Conservation (phyloP, 2,113 vertebrate genomes). For the Megaceryle maxima region DNA sequence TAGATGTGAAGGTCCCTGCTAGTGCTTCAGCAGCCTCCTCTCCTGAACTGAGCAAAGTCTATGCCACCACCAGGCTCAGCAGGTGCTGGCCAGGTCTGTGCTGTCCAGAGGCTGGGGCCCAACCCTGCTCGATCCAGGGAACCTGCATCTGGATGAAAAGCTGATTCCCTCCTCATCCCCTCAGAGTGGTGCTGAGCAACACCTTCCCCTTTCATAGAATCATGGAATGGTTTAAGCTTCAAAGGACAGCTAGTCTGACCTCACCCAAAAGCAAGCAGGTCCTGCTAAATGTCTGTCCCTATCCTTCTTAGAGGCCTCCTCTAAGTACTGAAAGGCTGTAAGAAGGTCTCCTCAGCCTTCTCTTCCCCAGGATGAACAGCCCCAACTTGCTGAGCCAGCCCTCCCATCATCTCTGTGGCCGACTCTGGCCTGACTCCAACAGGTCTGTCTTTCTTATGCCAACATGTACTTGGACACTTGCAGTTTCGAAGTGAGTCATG, state of each 20-base stretch:
- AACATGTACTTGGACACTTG: neutral
- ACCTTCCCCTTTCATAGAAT: neutral
- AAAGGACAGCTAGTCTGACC: too few relatives aligned
- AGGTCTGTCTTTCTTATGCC: neutral
- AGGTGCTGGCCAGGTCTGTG: accelerated
- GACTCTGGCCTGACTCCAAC: neutral
- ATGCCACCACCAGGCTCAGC: accelerated
- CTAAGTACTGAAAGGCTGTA: neutral
- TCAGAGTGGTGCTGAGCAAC: accelerated
- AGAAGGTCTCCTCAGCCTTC: neutral
- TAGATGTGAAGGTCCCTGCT: neutral
- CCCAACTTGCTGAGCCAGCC: neutral
- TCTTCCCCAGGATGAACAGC: neutral
- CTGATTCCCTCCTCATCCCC: accelerated
- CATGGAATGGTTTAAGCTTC: neutral
- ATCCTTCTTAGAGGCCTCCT: neutral
- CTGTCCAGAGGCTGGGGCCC: neutral
- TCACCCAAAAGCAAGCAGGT: neutral
- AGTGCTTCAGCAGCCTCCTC: neutral
- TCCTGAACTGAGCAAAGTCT: neutral
- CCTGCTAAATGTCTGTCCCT: neutral
- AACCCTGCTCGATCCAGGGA: neutral
- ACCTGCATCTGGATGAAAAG: neutral
- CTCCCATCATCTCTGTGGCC: neutral
- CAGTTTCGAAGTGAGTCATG: neutral